Conservation (phyloP, 2,797 vertebrate species). For the Psittacula echo region DNA sequence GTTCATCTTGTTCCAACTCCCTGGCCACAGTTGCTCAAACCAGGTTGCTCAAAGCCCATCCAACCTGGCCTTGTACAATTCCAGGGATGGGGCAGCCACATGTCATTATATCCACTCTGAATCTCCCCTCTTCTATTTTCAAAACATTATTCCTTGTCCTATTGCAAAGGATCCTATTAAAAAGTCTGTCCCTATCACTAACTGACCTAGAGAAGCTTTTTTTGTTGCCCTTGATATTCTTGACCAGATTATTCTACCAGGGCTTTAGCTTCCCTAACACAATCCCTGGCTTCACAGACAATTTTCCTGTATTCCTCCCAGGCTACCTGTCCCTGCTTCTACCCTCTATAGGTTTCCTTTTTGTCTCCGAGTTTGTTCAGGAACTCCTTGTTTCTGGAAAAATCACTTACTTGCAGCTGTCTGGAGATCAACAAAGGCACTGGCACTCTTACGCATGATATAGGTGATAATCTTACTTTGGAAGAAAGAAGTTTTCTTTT, state of each 20-base stretch:
- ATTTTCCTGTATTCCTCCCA: not conserved
- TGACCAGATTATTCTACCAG: not conserved
- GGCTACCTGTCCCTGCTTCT: not conserved
- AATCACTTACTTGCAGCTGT: not conserved
- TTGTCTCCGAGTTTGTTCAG: not conserved
- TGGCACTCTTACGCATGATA: not conserved
- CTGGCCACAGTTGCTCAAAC: not conserved
- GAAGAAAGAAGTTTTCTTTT: not conserved
- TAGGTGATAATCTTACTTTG: not conserved
- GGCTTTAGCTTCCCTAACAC: not conserved
- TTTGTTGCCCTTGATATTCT: not conserved
- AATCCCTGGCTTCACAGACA: not conserved
- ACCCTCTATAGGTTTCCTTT: not conserved
- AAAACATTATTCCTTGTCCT: not conserved
- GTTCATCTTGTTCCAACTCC: no score
- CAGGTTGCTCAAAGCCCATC: not conserved
- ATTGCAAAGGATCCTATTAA: not conserved
- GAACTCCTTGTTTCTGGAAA: not conserved
- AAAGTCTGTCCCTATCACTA: not conserved
- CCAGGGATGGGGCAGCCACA: not conserved
- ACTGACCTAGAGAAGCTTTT: not conserved
- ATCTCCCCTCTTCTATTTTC: not conserved
- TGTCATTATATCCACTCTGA: not conserved
- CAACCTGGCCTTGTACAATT: not conserved
- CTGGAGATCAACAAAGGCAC: not conserved